Percentiles rank a stretch among this genome's conserved stretches.
Evolutionary conservation across 2,797 vertebrate genomes (phyloP).

Genomic region (Sebastes steindachneri): DNA sequence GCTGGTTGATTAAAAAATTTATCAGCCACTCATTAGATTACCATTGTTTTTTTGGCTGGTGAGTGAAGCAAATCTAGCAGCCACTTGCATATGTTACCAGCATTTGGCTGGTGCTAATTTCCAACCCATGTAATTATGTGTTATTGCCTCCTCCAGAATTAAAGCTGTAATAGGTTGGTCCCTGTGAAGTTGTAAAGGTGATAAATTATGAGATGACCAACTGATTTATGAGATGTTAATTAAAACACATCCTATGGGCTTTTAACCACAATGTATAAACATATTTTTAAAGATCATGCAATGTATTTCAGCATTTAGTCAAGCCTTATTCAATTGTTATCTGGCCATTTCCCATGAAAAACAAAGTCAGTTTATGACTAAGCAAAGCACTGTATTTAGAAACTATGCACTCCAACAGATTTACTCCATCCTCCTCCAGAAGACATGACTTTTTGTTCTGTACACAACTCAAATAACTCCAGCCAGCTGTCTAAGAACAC

Average conservation of each 20-base stretch:
- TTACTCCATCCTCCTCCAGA: conserved; percentile 43
- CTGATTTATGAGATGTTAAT: neutral
- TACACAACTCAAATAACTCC: conserved; percentile 9
- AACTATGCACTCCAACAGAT: conserved; percentile 19
- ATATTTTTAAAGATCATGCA: neutral
- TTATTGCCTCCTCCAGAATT: neutral
- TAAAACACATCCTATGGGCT: neutral
- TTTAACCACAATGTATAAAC: neutral
- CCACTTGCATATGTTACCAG: no score
- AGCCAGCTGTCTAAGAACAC: conserved; percentile 11
- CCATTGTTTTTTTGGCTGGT: no score
- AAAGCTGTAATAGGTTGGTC: neutral
- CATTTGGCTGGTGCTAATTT: neutral
- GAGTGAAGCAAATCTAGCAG: no score
- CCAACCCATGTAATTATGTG: neutral
- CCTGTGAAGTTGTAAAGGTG: neutral
- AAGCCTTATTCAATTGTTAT: neutral
- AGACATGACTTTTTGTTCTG: conserved; percentile 14
- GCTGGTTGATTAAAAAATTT: no score
- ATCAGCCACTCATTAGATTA: no score
- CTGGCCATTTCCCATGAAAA: conserved; percentile 13
- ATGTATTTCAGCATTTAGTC: neutral
- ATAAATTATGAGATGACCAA: neutral
- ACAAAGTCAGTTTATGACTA: conserved; percentile 34
- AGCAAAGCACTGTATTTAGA: conserved; percentile 48